phyloP scores from a whole-genome alignment of 2,113 vertebrate species.

The Rhabdornis inornatus region DNA sequence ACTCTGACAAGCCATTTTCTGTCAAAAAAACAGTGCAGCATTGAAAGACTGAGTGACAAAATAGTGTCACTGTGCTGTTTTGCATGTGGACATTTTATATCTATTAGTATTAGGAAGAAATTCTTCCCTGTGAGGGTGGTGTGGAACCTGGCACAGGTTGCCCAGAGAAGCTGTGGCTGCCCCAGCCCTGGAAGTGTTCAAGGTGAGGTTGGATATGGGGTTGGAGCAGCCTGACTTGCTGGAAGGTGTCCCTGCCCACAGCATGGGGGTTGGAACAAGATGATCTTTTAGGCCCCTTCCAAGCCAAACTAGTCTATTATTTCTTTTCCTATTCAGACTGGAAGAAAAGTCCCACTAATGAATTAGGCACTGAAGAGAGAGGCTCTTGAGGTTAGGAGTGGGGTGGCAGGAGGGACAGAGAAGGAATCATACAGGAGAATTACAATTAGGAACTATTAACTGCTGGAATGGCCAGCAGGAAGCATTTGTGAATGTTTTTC shows the following conservation, averaged over 20 bases:
- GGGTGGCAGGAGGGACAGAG: neutral
- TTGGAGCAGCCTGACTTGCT: neutral
- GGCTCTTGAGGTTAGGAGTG: neutral
- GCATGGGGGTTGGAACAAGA: neutral
- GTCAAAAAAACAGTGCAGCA: neutral
- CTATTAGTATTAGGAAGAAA: neutral
- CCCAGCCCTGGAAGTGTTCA: too few species aligned
- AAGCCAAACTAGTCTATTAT: neutral
- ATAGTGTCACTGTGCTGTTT: fast-evolving
- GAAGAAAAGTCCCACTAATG: neutral
- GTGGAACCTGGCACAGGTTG: neutral
- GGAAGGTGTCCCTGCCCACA: neutral
- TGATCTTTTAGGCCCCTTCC: neutral
- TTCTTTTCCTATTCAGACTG: neutral
- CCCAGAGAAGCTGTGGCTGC: neutral
- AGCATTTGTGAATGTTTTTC: neutral
- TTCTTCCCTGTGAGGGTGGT: neutral
- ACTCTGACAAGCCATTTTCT: neutral
- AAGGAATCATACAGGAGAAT: neutral
- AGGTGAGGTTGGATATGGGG: neutral
- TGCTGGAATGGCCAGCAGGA: neutral
- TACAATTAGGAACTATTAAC: neutral
- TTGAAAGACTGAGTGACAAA: neutral
- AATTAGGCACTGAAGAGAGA: neutral
- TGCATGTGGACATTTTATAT: neutral